Conservation (phyloP, 92 coral and sea anemone genomes). For the Epizoanthus fatuus region DNA sequence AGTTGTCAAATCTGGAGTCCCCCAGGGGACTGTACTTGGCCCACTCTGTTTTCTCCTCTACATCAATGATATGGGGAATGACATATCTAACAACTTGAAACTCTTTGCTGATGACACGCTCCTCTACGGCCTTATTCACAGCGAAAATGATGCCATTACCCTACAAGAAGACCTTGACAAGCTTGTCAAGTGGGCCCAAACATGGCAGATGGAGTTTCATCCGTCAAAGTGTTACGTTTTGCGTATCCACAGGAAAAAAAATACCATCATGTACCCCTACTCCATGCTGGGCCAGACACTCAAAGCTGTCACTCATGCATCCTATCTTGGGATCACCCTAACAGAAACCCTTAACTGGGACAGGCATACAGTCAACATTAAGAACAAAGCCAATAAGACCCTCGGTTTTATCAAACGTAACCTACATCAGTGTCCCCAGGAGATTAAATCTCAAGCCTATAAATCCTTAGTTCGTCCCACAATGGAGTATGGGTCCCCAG, state of each 20-base stretch:
- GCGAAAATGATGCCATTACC: slow-evolving; percentile 12
- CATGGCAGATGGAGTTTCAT: slow-evolving; percentile 58
- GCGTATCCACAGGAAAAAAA: slow-evolving; percentile 39
- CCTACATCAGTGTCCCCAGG: slow-evolving; percentile 39
- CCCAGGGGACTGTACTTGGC: too few relatives aligned
- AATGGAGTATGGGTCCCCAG: slow-evolving; percentile 34
- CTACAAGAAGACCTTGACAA: slow-evolving; percentile 42
- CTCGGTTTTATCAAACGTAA: slow-evolving; percentile 46
- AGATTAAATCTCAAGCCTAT: slow-evolving; percentile 53
- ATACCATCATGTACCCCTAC: slow-evolving; percentile 38
- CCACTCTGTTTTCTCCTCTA: background rate
- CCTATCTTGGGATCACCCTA: background rate
- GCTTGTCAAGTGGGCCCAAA: slow-evolving; percentile 35
- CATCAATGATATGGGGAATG: slow-evolving; percentile 37
- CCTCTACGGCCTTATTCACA: slow-evolving; percentile 19
- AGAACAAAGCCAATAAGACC: slow-evolving; percentile 39
- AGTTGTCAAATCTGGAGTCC: background rate
- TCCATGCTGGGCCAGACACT: slow-evolving; percentile 50
- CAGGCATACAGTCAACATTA: background rate
- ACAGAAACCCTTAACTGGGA: slow-evolving; percentile 5
- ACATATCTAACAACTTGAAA: slow-evolving; percentile 45
- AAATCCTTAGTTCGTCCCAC: slow-evolving; percentile 46
- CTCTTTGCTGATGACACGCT: slow-evolving; percentile 55
- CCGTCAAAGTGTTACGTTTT: slow-evolving; percentile 54
- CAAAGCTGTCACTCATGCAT: slow-evolving; percentile 17